Conservation (phyloP, 1,140 invertebrate species). For the Cydia pomonella region DNA sequence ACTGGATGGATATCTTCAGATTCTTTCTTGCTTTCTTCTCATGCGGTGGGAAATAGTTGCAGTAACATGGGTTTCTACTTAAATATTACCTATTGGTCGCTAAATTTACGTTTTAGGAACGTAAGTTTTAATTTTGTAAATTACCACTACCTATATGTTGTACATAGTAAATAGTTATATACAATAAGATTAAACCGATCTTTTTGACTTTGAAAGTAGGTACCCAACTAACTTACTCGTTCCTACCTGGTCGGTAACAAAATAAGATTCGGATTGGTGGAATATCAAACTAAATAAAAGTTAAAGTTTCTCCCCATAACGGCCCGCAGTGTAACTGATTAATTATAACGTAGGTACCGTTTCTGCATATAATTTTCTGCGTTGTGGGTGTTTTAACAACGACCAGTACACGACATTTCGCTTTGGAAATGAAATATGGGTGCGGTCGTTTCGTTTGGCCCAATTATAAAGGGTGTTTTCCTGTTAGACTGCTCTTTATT, state of each 20-base stretch:
- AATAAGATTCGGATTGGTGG: neutral
- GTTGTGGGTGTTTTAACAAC: slow-evolving; percentile 26
- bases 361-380: slow-evolving; percentile 21
- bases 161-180: too few species aligned
- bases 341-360: neutral
- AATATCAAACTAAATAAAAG: neutral
- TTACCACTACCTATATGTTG: too few species aligned
- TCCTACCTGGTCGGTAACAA: neutral
- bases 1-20: slow-evolving; percentile 16
- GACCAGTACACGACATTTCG: slow-evolving; percentile 27
- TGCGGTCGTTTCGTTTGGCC: neutral
- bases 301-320: neutral
- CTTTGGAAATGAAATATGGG: slow-evolving; percentile 18
- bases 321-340: neutral
- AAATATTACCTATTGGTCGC: neutral
- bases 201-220: too few species aligned
- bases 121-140: too few species aligned
- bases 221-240: too few species aligned
- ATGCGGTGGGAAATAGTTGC: neutral
- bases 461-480: slow-evolving; percentile 21
- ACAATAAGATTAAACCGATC: too few species aligned
- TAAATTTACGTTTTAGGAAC: neutral
- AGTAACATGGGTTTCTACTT: slow-evolving; percentile 2
- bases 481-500: neutral
- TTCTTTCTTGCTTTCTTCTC: slow-evolving; percentile 1